phyloP scores from a whole-genome alignment of 1,140 invertebrate species.

The Eueides isabella region DNA sequence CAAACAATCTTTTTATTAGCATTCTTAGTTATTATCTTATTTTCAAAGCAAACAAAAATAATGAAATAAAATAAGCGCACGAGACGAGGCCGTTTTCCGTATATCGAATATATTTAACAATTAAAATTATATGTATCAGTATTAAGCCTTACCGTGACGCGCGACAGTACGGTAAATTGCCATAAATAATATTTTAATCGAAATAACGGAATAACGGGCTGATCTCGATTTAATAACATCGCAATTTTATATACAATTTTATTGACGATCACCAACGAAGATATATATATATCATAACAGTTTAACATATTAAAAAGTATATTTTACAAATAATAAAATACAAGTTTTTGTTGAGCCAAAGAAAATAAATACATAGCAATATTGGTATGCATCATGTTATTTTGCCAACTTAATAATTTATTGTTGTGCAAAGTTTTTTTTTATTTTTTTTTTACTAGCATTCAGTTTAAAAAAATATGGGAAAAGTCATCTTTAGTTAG shows the following conservation, averaged over 20 bases:
- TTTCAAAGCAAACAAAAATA: constrained; percentile 35
- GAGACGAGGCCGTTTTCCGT: constrained; percentile 23
- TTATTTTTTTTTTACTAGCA: no score
- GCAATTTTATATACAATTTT: constrained; percentile 31
- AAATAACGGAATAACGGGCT: constrained; percentile 29
- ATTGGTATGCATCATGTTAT: no score
- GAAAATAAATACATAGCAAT: not conserved
- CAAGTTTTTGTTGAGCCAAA: not conserved
- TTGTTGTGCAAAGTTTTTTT: no score
- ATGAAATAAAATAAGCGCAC: constrained; percentile 29
- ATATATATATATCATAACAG: not conserved
- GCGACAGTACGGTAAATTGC: constrained; percentile 22
- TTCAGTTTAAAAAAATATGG: no score
- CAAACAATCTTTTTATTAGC: not conserved
- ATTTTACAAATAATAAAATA: not conserved
- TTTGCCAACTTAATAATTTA: no score
- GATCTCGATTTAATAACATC: constrained; percentile 30
- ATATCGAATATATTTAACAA: constrained; percentile 9
- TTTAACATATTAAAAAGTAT: not conserved
- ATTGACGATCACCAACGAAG: constrained; percentile 36
- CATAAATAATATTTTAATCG: constrained; percentile 32
- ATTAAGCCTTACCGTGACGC: constrained; percentile 15
- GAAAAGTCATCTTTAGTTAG: no score
- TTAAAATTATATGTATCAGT: constrained; percentile 19
- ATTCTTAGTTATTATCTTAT: constrained; percentile 22